phyloP scores from a whole-genome alignment of 2,113 vertebrate species.

The Paraplagusia blochii region DNA sequence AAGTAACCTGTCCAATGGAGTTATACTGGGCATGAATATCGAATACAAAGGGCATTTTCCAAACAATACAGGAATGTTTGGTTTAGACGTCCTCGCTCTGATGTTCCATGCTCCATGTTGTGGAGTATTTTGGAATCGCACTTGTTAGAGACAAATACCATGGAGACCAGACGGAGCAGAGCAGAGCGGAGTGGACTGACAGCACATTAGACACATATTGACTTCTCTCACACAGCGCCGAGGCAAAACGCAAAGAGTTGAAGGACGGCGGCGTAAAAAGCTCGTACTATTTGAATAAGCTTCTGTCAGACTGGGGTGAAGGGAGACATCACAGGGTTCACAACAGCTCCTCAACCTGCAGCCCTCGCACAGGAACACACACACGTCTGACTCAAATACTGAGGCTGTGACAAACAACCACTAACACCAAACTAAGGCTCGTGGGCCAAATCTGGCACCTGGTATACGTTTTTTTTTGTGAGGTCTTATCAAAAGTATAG shows the following conservation, averaged over 20 bases:
- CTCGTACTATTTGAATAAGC: conserved; percentile 35
- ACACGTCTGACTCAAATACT: too few relatives aligned
- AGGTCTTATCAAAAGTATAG: too few relatives aligned
- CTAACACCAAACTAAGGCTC: too few relatives aligned
- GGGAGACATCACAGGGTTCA: conserved; percentile 37
- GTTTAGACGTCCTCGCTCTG: conserved; percentile 1
- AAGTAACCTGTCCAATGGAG: not conserved
- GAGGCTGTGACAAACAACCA: too few relatives aligned
- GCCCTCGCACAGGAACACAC: conserved; percentile 17
- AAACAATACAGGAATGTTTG: not conserved
- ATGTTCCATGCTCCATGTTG: conserved; percentile 2
- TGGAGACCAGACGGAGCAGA: conserved; percentile 53
- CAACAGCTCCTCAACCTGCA: conserved; percentile 22
- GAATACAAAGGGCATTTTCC: not conserved
- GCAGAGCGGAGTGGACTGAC: conserved; percentile 48
- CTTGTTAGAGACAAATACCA: conserved; percentile 45
- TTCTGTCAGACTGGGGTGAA: conserved; percentile 52
- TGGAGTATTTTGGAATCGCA: conserved; percentile 14
- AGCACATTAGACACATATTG: conserved; percentile 67
- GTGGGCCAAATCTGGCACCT: too few relatives aligned
- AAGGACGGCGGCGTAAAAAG: conserved; percentile 1
- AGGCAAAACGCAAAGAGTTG: conserved; percentile 11
- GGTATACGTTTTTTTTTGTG: too few relatives aligned
- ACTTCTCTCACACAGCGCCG: conserved; percentile 70
- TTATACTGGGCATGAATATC: not conserved